Evolutionary conservation across 2,888 invertebrate species (phyloP), one percentile per base, ranked within the genome.

Genomic region (Pachydiplax longipennis): DNA sequence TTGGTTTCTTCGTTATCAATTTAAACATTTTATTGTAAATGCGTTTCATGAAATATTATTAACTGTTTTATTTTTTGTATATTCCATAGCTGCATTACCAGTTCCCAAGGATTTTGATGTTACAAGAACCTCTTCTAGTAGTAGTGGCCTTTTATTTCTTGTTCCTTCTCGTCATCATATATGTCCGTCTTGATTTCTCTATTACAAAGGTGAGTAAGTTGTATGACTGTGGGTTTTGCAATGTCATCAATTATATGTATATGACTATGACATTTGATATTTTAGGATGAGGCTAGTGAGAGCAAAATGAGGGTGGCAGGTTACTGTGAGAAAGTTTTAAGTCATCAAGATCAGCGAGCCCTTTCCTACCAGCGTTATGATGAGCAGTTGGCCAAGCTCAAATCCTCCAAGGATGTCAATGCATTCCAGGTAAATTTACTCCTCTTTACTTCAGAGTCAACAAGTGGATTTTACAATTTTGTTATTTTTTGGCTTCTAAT

Each of bases 141-240:
- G 97, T 98, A 91, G 95, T 96, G 44, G 99, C 98, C 92, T 96
- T 99, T 92, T 98, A 98, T 94, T 94, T 97, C 73, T 95, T 99
- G 92, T 99, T 99, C 95, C 93, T 99, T 91, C 95, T 97, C 93
- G 98, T 99, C 91, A 99, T 99, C 93, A 95, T 99, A 93, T 99
- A 98, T 94, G 98, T 99, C 91, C 96, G 99, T 92, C 95, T 99
- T 93, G 99, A 99, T 95, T 99, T 99, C 95, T 98, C 99, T 91
- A 98, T 99, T 92, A 94, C 95, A 80, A 94, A 95, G 92, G 93
- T 93, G 91, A 91, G 91, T 25, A 44, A 58, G 35, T 90, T 80
- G 8, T 1, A 25, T 5, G 31, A 12, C 22, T 35, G 40, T 31
- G 35, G 31, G 13, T 2, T 35, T 31, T 40, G 25, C 15, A 0